Conservation (phyloP, 2,888 invertebrate species). For the Aromia moschata region DNA sequence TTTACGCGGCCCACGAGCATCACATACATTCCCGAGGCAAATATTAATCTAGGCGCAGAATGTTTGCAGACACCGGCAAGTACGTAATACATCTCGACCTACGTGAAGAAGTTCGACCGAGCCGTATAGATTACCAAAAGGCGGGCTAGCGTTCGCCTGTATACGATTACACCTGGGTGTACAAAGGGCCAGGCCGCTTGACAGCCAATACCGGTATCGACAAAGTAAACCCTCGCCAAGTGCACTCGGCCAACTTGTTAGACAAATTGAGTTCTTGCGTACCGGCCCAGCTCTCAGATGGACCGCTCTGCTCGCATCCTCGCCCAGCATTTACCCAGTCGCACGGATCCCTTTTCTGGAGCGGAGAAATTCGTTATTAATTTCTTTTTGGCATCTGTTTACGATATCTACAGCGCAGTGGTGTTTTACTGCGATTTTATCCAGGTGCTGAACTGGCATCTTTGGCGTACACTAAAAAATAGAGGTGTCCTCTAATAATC, state of each 20-base stretch:
- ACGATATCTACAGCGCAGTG: too few relatives aligned
- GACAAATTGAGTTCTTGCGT: slow-evolving; percentile 11
- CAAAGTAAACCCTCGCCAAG: slow-evolving; percentile 22
- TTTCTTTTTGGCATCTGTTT: too few relatives aligned
- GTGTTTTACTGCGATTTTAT: too few relatives aligned
- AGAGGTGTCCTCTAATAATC: too few relatives aligned
- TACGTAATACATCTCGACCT: background rate
- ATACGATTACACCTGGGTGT: slow-evolving; percentile 27
- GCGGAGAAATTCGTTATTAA: slow-evolving; percentile 6
- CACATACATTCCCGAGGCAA: background rate
- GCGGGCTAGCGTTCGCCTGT: slow-evolving; percentile 16
- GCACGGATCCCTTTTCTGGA: background rate
- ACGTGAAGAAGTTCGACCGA: background rate
- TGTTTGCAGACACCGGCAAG: background rate
- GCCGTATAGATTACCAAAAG: slow-evolving; percentile 14
- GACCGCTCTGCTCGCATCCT: slow-evolving; percentile 17
- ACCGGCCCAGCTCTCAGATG: slow-evolving; percentile 11
- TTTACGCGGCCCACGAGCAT: too few relatives aligned
- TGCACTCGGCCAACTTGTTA: slow-evolving; percentile 19
- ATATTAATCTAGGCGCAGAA: background rate
- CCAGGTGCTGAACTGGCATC: too few relatives aligned
- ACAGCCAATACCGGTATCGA: slow-evolving; percentile 25
- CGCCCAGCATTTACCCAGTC: background rate
- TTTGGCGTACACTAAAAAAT: too few relatives aligned
- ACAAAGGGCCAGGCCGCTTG: slow-evolving; percentile 25